Conservation (phyloP, 2,888 invertebrate genomes). For the Ernsta delagoae region DNA sequence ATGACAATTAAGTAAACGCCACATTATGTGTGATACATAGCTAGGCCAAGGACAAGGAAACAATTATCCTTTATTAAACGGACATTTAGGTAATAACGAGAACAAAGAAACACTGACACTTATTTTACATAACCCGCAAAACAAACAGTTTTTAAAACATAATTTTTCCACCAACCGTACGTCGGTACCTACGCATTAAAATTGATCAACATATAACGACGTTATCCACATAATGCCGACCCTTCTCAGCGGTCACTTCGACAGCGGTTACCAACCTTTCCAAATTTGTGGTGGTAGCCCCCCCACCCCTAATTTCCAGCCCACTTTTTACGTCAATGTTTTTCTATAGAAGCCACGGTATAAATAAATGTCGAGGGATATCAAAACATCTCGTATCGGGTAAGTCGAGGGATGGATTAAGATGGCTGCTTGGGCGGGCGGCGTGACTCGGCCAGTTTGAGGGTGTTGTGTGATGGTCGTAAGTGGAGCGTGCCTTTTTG, state of each 20-base stretch:
- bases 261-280: slow-evolving; percentile 78
- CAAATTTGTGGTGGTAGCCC: slow-evolving; percentile 49
- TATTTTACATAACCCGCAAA: neutral
- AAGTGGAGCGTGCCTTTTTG: slow-evolving; percentile 36
- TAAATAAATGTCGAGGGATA: slow-evolving; percentile 78
- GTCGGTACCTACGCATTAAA: slow-evolving; percentile 69
- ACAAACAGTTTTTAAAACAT: slow-evolving; percentile 6
- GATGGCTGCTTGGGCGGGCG: slow-evolving; percentile 47
- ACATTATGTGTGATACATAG: slow-evolving; percentile 1
- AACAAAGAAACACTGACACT: slow-evolving; percentile 21
- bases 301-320: slow-evolving; percentile 64
- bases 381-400: slow-evolving; percentile 77
- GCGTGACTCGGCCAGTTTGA: slow-evolving; percentile 41
- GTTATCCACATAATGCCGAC: slow-evolving; percentile 81
- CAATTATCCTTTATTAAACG: slow-evolving; percentile 29
- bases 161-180: slow-evolving; percentile 50
- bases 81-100: slow-evolving; percentile 14
- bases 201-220: slow-evolving; percentile 84
- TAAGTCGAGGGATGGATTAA: slow-evolving; percentile 79
- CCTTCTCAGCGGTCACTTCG: slow-evolving; percentile 84
- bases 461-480: slow-evolving; percentile 24
- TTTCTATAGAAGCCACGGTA: slow-evolving; percentile 76
- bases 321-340: slow-evolving; percentile 85
- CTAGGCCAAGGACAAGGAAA: slow-evolving; percentile 28
- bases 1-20: slow-evolving; percentile 3